Percentiles rank a stretch among this genome's conserved stretches.
phyloP scores from a whole-genome alignment of 23 tunicate species.

The Clavelina lepadiformis region DNA sequence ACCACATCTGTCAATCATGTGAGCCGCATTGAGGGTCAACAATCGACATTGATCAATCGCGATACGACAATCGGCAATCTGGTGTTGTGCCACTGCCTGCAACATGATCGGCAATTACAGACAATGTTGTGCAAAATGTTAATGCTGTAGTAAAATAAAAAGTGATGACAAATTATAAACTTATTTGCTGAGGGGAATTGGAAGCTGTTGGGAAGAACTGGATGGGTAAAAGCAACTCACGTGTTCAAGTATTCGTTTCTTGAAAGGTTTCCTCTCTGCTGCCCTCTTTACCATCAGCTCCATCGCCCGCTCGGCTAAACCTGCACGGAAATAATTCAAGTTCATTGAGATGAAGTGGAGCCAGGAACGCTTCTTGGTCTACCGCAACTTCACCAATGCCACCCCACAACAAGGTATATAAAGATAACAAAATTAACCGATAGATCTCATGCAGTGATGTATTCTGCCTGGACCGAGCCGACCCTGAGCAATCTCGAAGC shows the following conservation, averaged over 20 bases:
- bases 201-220: too few species aligned
- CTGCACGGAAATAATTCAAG: slow-evolving; percentile 3
- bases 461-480: slow-evolving; percentile 98
- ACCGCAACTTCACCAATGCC: neutral
- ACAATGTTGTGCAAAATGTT: too few species aligned
- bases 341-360: neutral
- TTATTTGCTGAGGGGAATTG: too few species aligned
- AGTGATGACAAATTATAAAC: too few species aligned
- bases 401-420: neutral
- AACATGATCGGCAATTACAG: too few species aligned
- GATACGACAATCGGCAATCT: slow-evolving; percentile 78
- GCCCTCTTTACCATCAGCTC: slow-evolving; percentile 64
- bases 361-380: neutral
- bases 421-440: slow-evolving; percentile 42
- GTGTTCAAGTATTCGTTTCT: slow-evolving; percentile 83
- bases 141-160: too few species aligned
- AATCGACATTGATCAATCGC: slow-evolving; percentile 84
- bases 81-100: slow-evolving; percentile 87
- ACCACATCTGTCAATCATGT: slow-evolving; percentile 79
- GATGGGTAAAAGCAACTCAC: too few species aligned
- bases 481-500: slow-evolving; percentile 97
- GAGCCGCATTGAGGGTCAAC: slow-evolving; percentile 75
- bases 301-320: slow-evolving; percentile 79
- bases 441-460: slow-evolving; percentile 97
- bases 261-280: slow-evolving; percentile 69